These are phyloP conservation scores for Plectropomus leopardus DNA, from an alignment of 2,113 vertebrate genomes.

Conservation along the genomic window DNA sequence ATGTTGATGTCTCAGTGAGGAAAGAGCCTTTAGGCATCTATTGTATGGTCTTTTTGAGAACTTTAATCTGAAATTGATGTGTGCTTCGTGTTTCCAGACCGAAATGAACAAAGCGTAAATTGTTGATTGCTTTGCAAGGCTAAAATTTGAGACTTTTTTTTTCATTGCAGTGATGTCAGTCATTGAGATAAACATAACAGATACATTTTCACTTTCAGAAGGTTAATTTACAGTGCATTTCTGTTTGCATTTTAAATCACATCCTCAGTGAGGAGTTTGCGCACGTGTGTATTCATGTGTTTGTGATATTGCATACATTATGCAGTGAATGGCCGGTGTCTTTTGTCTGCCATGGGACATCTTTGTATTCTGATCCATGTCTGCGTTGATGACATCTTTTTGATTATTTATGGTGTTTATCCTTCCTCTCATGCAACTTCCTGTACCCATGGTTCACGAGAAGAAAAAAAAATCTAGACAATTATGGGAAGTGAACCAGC, in stretches of 20 bases:
- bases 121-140: not conserved
- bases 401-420: constrained; percentile 81
- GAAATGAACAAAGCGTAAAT: constrained; percentile 1
- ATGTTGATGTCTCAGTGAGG: constrained; percentile 10
- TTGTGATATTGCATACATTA: not conserved
- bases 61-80: constrained; percentile 18
- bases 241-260: constrained; percentile 1
- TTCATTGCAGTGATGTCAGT: not conserved
- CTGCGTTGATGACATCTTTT: constrained; percentile 62
- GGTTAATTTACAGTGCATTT: not conserved
- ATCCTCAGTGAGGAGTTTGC: not conserved
- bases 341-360: constrained; percentile 25
- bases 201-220: not conserved
- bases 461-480: constrained; percentile 72
- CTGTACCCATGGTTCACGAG: constrained; percentile 68
- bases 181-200: not conserved
- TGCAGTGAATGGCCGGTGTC: constrained; percentile 27
- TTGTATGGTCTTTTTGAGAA: not conserved
- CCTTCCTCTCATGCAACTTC: constrained; percentile 69
- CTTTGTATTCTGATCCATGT: constrained; percentile 54
- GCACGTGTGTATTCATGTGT: not conserved
- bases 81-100: not conserved
- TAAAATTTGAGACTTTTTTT: not conserved
- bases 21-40: constrained; percentile 17
- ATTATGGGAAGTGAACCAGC: constrained; percentile 82